Conservation (phyloP, 2,113 vertebrate genomes). For the Turdus rufiventris region DNA sequence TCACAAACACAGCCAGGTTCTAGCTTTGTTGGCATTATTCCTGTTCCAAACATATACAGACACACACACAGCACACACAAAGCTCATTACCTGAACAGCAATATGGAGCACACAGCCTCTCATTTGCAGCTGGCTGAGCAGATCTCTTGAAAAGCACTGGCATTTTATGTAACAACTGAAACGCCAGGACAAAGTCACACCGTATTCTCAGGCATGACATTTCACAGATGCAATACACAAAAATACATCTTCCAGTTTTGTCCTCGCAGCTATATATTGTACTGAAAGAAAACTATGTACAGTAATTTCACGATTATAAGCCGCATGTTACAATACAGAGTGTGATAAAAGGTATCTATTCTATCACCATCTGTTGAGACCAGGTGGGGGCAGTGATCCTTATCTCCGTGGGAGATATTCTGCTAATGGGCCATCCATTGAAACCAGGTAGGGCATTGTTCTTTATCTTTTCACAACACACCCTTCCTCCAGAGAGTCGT, state of each 20-base stretch:
- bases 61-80: fast-evolving
- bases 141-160: not conserved
- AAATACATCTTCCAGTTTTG: not conserved
- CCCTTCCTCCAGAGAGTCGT: no score
- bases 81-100: not conserved
- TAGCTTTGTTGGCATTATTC: not conserved
- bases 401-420: no score
- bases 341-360: no score
- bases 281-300: not conserved
- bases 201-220: not conserved
- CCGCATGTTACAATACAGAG: no score
- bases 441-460: no score
- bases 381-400: no score
- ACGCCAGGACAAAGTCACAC: not conserved
- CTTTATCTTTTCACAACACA: no score
- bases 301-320: no score
- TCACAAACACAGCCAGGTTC: not conserved
- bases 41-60: not conserved
- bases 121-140: not conserved
- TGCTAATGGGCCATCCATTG: no score
- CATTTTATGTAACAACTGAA: not conserved
- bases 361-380: no score
- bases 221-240: not conserved
- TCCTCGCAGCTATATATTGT: not conserved
- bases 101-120: not conserved